These are phyloP conservation scores for Bucco capensis DNA, from an alignment of 2,113 vertebrate species.

Conservation along the genomic window DNA sequence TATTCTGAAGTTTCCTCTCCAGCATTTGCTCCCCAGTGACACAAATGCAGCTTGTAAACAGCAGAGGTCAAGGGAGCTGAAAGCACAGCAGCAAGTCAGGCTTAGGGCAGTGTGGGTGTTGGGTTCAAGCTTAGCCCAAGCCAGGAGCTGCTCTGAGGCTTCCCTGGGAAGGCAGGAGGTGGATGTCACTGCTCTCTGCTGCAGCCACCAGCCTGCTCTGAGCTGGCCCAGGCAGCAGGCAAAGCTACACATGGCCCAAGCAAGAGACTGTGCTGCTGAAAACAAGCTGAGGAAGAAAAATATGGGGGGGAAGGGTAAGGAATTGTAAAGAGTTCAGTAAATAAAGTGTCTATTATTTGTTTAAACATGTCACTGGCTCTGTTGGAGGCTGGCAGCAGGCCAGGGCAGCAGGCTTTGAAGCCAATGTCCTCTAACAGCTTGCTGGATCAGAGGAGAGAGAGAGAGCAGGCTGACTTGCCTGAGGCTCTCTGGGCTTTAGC, in stretches of 20 bases:
- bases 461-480: neutral
- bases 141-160: neutral
- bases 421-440: neutral
- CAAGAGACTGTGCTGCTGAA: neutral
- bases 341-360: slow-evolving; percentile 46
- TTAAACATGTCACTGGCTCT: slow-evolving; percentile 35
- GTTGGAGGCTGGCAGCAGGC: slow-evolving; percentile 6
- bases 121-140: neutral
- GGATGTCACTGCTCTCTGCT: neutral
- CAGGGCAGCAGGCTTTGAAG: slow-evolving; percentile 33
- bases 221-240: neutral
- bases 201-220: neutral
- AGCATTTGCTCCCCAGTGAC: neutral
- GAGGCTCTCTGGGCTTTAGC: neutral
- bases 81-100: neutral
- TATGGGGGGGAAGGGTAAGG: neutral
- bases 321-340: slow-evolving; percentile 26
- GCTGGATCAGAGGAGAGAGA: neutral
- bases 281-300: neutral
- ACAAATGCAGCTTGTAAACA: neutral
- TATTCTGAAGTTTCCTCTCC: neutral
- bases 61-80: neutral
- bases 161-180: neutral
- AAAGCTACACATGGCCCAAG: neutral
- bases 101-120: rapidly evolving